A percentile compares a stretch with the other conserved stretches of the same genome.
Conservation (phyloP, 2,797 vertebrate genomes). For the Diceros bicornis region DNA sequence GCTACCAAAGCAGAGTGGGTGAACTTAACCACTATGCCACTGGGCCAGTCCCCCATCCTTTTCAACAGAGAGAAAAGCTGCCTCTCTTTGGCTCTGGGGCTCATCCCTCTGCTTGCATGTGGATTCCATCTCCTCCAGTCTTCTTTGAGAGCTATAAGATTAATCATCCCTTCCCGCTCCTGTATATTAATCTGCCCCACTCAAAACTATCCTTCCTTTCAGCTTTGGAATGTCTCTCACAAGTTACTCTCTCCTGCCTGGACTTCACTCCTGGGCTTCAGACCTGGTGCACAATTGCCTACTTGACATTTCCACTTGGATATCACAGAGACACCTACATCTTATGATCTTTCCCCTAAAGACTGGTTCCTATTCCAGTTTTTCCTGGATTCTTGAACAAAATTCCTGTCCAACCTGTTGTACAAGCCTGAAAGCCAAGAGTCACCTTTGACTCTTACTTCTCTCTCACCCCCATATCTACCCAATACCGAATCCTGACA, state of each 20-base stretch:
- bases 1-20: too few species aligned
- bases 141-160: not conserved
- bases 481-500: not conserved
- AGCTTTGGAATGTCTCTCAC: not conserved
- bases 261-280: not conserved
- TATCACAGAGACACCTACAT: not conserved
- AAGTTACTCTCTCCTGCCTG: not conserved
- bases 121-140: not conserved
- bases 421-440: not conserved
- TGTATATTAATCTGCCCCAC: not conserved
- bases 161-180: not conserved
- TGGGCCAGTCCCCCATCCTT: not conserved
- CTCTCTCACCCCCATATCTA: not conserved
- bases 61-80: not conserved
- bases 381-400: not conserved
- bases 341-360: not conserved
- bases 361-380: not conserved
- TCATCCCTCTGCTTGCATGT: not conserved
- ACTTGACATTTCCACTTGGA: not conserved
- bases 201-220: not conserved
- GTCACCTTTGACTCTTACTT: not conserved
- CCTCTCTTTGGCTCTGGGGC: not conserved
- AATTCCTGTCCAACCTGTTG: not conserved
- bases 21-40: too few species aligned
- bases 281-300: not conserved